Base-by-base conservation (phyloP, 2,113 vertebrate genomes). In the Chrysochloris asiatica region DNA sequence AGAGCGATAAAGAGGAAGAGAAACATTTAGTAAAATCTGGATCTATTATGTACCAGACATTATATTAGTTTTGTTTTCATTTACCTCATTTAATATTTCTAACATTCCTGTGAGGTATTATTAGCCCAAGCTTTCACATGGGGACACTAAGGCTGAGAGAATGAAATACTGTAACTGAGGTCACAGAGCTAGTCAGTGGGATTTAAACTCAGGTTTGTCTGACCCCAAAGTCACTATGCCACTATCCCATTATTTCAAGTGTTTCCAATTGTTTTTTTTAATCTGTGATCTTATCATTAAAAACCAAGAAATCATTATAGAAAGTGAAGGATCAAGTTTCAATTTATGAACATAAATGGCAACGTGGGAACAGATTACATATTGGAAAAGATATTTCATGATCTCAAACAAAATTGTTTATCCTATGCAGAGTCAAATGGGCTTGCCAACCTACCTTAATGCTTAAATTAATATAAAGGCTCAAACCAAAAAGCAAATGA, bases 281-380 rank as follows among this genome's bases (percentile, higher is more conserved):
- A 24, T 28, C 83, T 76, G 7, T 87, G 73, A 90, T 21, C 38
- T 28, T 94, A 72, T 94, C 59, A 61, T 83, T 91, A 89, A 92
- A 85, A 85, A 81, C 19, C 26, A 59, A 86, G 52, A 89, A 83
- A 52, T 77, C 73, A 33, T 88, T 80, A 63, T 8, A 72, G 26
- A 36, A 88, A 43, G 65, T 73, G 89, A 92, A 94, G 52, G 86
- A 83, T 86, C 50, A 75, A 65, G 48, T 95, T 95, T 95, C 77
- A 90, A 65, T 30, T 41, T 90, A 85, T 16, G 48, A 95, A 78
- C 41, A 76, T 77, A 93, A 90, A 81, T 77, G 52, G n/a, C 75
- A 80, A 88, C 26, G 38, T 92, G 73, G 30, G 86, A 86, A 83
- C 52, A 89, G 52, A 22, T 83, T 89, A 94, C 17, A 33, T 54